A percentile compares a stretch with the other conserved stretches of the same genome.
phyloP scores from a whole-genome alignment of 2,113 vertebrate species.

The Polypterus senegalus region DNA sequence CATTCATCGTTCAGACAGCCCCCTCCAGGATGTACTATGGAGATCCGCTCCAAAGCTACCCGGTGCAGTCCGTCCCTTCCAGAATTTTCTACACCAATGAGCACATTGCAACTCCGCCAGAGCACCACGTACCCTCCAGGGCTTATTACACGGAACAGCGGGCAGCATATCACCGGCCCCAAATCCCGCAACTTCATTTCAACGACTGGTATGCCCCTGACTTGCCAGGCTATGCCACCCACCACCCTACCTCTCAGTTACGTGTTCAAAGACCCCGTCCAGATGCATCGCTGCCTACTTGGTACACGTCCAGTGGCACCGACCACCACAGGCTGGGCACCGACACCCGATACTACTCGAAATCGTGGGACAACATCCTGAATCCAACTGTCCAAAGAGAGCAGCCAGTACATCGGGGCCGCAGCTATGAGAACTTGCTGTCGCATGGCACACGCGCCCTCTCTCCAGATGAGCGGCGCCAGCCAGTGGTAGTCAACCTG shows the following conservation, averaged over 20 bases:
- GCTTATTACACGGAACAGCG: slow-evolving; percentile 49
- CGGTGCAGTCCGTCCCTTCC: slow-evolving; percentile 35
- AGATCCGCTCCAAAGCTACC: slow-evolving; percentile 50
- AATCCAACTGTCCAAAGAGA: slow-evolving; percentile 55
- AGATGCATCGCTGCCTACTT: slow-evolving; percentile 51
- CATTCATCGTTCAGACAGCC: slow-evolving; percentile 55
- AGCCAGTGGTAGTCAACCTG: slow-evolving; percentile 81
- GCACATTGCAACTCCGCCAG: slow-evolving; percentile 56
- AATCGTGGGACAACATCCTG: slow-evolving; percentile 92
- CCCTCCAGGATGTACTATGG: slow-evolving; percentile 40
- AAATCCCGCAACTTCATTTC: slow-evolving; percentile 53
- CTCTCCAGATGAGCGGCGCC: slow-evolving; percentile 56
- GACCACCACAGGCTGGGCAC: slow-evolving; percentile 54
- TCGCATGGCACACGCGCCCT: slow-evolving; percentile 53
- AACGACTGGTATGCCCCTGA: slow-evolving; percentile 69
- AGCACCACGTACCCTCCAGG: slow-evolving; percentile 51
- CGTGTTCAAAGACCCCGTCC: slow-evolving; percentile 43
- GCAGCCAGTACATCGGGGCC: slow-evolving; percentile 63
- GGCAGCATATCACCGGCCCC: slow-evolving; percentile 37
- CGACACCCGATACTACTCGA: slow-evolving; percentile 75
- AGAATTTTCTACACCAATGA: slow-evolving; percentile 58
- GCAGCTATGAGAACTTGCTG: slow-evolving; percentile 84
- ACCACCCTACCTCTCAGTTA: slow-evolving; percentile 51
- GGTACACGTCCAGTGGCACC: slow-evolving; percentile 50
- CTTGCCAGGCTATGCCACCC: slow-evolving; percentile 43